phyloP scores from a whole-genome alignment of 64 coral and sea anemone genomes.

The Orbicella faveolata region DNA sequence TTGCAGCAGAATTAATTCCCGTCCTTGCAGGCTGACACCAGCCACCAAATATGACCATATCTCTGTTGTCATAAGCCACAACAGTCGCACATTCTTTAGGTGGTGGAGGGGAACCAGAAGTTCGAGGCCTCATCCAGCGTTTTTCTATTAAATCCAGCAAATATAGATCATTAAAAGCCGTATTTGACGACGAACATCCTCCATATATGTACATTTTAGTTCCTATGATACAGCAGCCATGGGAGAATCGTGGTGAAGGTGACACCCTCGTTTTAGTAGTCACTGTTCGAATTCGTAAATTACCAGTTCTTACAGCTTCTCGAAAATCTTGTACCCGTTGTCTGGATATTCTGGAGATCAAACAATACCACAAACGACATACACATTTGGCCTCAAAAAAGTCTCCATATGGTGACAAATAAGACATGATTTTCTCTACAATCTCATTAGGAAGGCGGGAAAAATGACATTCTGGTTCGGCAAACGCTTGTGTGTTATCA shows the following conservation, averaged over 20 bases:
- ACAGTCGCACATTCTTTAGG: slow-evolving; percentile 94
- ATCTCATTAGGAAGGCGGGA: slow-evolving; percentile 74
- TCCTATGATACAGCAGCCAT: slow-evolving; percentile 69
- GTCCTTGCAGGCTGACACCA: slow-evolving; percentile 88
- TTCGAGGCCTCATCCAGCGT: slow-evolving; percentile 68
- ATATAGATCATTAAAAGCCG: slow-evolving; percentile 94
- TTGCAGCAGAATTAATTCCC: slow-evolving; percentile 67
- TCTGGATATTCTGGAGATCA: slow-evolving; percentile 67
- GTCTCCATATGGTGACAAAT: slow-evolving; percentile 88
- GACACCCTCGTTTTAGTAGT: slow-evolving; percentile 61
- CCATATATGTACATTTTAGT: slow-evolving; percentile 87
- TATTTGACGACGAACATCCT: slow-evolving; percentile 94
- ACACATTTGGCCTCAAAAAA: slow-evolving; percentile 70
- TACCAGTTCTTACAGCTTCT: slow-evolving; percentile 67
- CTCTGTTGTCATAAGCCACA: slow-evolving; percentile 58
- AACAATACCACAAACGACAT: slow-evolving; percentile 79
- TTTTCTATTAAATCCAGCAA: slow-evolving; percentile 70
- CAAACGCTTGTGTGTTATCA: background rate
- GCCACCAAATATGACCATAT: slow-evolving; percentile 86
- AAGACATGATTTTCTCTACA: slow-evolving; percentile 77
- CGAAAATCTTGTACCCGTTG: slow-evolving; percentile 66
- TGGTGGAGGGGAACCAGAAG: slow-evolving; percentile 64
- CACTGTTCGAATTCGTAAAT: slow-evolving; percentile 55
- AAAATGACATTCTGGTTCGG: slow-evolving; percentile 24
- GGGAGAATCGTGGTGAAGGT: slow-evolving; percentile 84